These are phyloP conservation scores for Rhynchonycteris naso DNA, from an alignment of 2,797 vertebrate species.

Conservation along the genomic window DNA sequence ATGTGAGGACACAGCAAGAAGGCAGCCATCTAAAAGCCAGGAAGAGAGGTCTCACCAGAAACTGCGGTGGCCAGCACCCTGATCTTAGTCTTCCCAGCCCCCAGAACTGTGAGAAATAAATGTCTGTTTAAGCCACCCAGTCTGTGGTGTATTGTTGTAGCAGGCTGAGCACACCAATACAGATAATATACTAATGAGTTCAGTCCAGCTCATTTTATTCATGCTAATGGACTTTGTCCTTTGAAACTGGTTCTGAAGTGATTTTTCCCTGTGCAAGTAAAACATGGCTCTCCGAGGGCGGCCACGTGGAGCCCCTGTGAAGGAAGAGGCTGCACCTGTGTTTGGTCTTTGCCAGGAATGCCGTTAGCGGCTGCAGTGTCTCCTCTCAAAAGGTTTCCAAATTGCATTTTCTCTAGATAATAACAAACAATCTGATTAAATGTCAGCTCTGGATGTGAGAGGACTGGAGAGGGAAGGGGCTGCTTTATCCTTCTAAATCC, in stretches of 20 bases:
- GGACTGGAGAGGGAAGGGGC: background rate
- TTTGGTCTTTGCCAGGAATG: background rate
- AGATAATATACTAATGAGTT: background rate
- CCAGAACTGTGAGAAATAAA: background rate
- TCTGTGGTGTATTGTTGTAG: background rate
- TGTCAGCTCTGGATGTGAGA: background rate
- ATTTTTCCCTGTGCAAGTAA: background rate
- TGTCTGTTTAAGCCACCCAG: background rate
- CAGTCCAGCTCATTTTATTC: background rate
- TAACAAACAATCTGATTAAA: background rate
- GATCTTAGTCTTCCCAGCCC: background rate
- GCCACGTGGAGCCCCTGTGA: background rate
- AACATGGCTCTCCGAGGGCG: rapidly evolving
- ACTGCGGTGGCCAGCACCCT: background rate
- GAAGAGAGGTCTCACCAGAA: background rate
- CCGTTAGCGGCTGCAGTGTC: background rate
- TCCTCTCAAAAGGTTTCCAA: background rate
- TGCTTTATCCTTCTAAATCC: background rate
- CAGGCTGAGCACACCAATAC: background rate
- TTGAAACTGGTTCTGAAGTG: constrained; percentile 12
- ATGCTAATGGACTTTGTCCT: background rate
- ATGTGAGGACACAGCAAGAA: rapidly evolving
- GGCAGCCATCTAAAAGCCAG: background rate
- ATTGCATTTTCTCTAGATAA: constrained; percentile 41
- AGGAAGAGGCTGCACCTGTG: background rate